These are phyloP conservation scores for Lerista edwardsae DNA, from an alignment of 2,797 vertebrate species.

Conservation along the genomic window DNA sequence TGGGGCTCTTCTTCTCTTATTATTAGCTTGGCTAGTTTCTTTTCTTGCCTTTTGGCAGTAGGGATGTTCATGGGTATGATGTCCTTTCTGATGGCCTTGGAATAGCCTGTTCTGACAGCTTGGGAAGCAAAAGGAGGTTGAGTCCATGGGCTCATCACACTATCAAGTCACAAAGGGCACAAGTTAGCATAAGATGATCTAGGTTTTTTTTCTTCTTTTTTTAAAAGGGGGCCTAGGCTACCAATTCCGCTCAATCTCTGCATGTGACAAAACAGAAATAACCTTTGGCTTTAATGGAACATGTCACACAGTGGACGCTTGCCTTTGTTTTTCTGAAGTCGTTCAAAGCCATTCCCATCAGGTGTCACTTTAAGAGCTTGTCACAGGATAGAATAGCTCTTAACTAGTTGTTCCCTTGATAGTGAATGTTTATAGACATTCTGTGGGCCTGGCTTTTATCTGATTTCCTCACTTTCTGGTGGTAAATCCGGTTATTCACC, in stretches of 20 bases:
- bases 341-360: not conserved
- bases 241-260: constrained; percentile 27
- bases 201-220: no score
- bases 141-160: not conserved
- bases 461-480: not conserved
- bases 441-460: not conserved
- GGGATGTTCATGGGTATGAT: not conserved
- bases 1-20: no score
- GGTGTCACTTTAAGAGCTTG: not conserved
- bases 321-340: not conserved
- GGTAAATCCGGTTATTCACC: no score
- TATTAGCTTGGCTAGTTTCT: no score
- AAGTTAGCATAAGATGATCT: not conserved
- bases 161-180: not conserved
- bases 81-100: not conserved
- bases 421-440: not conserved
- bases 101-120: not conserved
- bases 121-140: not conserved
- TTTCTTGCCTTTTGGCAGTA: not conserved
- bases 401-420: not conserved
- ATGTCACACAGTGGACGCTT: not conserved
- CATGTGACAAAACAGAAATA: constrained; percentile 15
- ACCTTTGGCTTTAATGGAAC: not conserved
- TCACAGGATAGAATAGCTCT: not conserved
- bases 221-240: not conserved